phyloP scores from a whole-genome alignment of 2,113 vertebrate species.

The Hystrix cristata region DNA sequence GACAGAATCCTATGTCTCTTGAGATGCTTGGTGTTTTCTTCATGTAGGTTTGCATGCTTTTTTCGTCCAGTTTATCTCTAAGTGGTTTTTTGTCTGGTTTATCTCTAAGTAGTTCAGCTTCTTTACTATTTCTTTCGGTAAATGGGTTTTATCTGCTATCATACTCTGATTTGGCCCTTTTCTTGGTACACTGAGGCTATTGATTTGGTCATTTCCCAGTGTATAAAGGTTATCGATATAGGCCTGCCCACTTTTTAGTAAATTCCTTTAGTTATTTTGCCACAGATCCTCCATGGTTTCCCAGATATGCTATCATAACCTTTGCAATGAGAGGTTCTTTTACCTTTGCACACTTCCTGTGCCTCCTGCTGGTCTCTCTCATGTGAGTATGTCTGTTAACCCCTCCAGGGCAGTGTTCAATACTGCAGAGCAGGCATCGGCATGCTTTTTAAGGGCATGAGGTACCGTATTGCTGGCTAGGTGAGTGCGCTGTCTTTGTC shows the following conservation, averaged over 20 bases:
- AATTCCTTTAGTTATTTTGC: neutral
- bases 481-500: fast-evolving
- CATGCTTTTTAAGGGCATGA: neutral
- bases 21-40: neutral
- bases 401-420: neutral
- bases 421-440: fast-evolving
- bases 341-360: neutral
- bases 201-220: too few relatives aligned
- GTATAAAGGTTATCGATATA: neutral
- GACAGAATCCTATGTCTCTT: neutral
- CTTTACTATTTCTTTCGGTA: constrained; percentile 4
- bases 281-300: neutral
- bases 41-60: neutral
- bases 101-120: neutral
- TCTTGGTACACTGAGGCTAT: neutral
- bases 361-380: neutral
- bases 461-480: fast-evolving
- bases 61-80: neutral
- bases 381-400: fast-evolving
- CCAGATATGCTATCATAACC: too few relatives aligned
- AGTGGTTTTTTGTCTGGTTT: neutral
- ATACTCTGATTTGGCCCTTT: neutral
- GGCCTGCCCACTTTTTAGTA: neutral
- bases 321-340: neutral
- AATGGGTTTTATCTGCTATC: neutral